phyloP scores from a whole-genome alignment of 2,797 vertebrate species.

The Muscicapa striata region DNA sequence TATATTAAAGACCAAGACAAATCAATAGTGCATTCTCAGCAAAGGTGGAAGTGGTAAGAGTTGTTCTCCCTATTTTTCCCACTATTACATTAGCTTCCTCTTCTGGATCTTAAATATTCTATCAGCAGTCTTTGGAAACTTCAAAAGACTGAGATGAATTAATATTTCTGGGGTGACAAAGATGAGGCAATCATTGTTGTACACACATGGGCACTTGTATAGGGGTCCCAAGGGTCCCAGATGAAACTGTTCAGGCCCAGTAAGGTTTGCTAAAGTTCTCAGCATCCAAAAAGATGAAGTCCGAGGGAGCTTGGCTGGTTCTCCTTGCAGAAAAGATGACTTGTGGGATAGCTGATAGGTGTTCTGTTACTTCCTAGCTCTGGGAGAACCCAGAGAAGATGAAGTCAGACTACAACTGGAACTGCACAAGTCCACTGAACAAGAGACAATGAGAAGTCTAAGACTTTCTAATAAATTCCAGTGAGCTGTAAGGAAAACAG shows the following conservation, averaged over 20 bases:
- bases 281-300: not conserved
- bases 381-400: not conserved
- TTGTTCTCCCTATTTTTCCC: not conserved
- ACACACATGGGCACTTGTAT: no score
- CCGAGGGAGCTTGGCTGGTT: not conserved
- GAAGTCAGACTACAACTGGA: not conserved
- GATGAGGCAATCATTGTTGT: not conserved
- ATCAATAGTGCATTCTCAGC: accelerated
- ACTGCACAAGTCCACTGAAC: not conserved
- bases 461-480: not conserved
- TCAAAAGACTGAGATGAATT: not conserved
- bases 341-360: not conserved
- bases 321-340: not conserved
- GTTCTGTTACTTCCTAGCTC: not conserved
- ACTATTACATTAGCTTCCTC: not conserved
- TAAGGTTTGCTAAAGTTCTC: not conserved
- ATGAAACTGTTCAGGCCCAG: accelerated
- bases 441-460: not conserved
- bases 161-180: not conserved
- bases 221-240: not conserved
- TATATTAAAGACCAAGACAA: not conserved
- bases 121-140: not conserved
- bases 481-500: not conserved
- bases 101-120: not conserved
- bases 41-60: not conserved